These are phyloP conservation scores for Uria aalge DNA, from an alignment of 2,113 vertebrate species.

Conservation along the genomic window DNA sequence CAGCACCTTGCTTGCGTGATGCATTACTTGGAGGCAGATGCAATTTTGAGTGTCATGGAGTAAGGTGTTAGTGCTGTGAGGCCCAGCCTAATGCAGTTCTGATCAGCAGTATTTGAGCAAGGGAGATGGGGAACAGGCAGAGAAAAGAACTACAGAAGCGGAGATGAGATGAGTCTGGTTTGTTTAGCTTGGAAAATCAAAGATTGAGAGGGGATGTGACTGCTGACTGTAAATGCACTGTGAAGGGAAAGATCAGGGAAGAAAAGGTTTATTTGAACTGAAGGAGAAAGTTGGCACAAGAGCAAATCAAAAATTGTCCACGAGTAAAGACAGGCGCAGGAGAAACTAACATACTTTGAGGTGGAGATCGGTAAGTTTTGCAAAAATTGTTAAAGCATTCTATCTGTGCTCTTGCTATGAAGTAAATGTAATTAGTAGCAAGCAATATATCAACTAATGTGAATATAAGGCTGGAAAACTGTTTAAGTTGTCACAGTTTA, in stretches of 20 bases:
- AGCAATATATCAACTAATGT: neutral
- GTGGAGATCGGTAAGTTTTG: neutral
- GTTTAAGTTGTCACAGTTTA: fast-evolving
- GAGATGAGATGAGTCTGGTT: neutral
- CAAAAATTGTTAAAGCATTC: neutral
- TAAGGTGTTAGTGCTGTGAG: neutral
- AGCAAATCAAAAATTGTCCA: neutral
- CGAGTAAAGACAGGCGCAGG: fast-evolving
- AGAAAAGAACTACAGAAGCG: neutral
- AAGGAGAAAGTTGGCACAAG: neutral
- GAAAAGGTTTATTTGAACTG: neutral
- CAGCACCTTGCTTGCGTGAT: neutral
- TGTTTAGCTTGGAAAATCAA: neutral
- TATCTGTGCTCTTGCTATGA: neutral
- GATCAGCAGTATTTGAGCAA: neutral
- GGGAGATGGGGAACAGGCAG: neutral
- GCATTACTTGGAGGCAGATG: neutral
- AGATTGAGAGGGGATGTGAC: neutral
- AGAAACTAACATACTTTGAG: neutral
- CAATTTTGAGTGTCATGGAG: neutral
- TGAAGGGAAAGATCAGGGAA: neutral
- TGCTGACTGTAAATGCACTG: neutral
- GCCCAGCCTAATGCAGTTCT: neutral
- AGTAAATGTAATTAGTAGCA: neutral
- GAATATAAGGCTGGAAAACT: neutral